Evolutionary conservation across 2,888 invertebrate species (phyloP).

Genomic region (Seira musarum): DNA sequence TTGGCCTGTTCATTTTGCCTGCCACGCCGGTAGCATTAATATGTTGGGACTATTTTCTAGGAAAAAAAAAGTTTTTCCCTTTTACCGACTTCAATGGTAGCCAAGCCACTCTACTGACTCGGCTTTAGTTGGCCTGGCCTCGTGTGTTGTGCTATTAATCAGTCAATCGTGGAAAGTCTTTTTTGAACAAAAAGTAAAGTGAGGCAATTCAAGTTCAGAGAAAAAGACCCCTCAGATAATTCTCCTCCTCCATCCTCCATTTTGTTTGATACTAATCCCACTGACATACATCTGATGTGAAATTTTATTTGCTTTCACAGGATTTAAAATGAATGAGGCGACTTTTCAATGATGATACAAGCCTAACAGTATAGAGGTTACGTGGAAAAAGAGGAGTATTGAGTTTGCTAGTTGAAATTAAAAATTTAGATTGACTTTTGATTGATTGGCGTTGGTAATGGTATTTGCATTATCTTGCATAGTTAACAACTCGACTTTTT

Average conservation of each 20-base stretch:
- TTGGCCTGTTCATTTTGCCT: not conserved
- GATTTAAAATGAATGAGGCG: not conserved
- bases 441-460: conserved; percentile 6
- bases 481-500: conserved; percentile 11
- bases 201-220: not conserved
- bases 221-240: too few relatives aligned
- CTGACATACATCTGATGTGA: not conserved
- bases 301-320: not conserved
- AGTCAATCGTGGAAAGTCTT: not conserved
- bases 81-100: not conserved
- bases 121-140: not conserved
- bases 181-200: not conserved
- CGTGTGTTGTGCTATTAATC: conserved; percentile 14
- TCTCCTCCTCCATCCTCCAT: too few relatives aligned
- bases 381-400: too few relatives aligned
- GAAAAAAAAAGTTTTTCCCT: conserved; percentile 8
- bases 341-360: not conserved
- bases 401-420: too few relatives aligned
- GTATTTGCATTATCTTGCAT: not conserved
- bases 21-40: not conserved
- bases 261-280: not conserved
- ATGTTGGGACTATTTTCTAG: not conserved
- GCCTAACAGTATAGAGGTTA: not conserved
- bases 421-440: conserved; percentile 1
- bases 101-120: not conserved